These are phyloP conservation scores for Nasua narica DNA, from an alignment of 2,797 vertebrate species.

Conservation along the genomic window DNA sequence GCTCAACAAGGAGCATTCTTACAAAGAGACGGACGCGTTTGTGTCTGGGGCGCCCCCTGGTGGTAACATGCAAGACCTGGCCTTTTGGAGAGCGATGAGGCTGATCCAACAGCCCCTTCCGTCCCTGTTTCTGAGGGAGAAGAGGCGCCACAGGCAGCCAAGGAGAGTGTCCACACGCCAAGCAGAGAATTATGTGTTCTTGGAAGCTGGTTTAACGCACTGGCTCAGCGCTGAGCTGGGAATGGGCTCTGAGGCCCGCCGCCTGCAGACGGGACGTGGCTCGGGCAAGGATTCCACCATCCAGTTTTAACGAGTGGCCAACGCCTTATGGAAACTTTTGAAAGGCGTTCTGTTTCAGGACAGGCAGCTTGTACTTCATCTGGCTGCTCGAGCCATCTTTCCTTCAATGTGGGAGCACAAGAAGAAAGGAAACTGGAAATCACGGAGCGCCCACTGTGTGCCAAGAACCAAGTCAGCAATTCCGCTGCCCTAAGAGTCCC, in stretches of 20 bases:
- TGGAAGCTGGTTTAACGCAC: constrained; percentile 83
- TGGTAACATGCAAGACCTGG: background rate
- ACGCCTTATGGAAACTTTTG: constrained; percentile 81
- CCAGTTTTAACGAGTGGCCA: constrained; percentile 76
- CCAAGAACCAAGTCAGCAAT: constrained; percentile 51
- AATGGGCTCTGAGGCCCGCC: constrained; percentile 79
- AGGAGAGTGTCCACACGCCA: constrained; percentile 68
- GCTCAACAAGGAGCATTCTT: background rate
- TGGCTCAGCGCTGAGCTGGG: constrained; percentile 79
- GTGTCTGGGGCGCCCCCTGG: background rate
- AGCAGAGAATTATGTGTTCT: constrained; percentile 83
- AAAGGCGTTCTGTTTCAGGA: constrained; percentile 76
- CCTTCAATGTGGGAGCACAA: background rate
- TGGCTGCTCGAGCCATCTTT: constrained; percentile 56
- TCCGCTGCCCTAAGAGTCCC: background rate
- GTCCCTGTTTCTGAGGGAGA: constrained; percentile 52
- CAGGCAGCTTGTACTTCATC: constrained; percentile 74
- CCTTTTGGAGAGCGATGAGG: background rate
- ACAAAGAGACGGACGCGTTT: background rate
- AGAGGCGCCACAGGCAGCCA: constrained; percentile 68
- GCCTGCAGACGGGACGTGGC: constrained; percentile 79
- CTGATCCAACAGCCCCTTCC: constrained; percentile 35
- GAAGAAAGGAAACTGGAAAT: constrained; percentile 30
- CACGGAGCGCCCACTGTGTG: background rate
- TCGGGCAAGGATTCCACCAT: constrained; percentile 76